These are phyloP conservation scores for Pterocles gutturalis DNA, from an alignment of 2,113 vertebrate genomes.

Conservation along the genomic window DNA sequence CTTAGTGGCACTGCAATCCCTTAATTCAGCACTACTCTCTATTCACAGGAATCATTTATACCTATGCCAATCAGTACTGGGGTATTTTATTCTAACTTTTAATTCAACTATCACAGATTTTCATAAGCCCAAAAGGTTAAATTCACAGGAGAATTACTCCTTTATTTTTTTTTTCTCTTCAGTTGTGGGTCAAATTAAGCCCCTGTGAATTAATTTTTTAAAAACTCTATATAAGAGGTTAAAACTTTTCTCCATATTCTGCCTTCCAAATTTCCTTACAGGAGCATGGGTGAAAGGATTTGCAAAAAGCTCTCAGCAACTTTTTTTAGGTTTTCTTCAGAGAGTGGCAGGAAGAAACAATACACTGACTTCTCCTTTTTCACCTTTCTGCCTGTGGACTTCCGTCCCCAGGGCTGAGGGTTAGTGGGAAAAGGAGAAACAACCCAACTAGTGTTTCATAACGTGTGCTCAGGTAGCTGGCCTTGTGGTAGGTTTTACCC, in stretches of 20 bases:
- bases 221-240: not conserved
- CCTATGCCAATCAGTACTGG: not conserved
- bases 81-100: not conserved
- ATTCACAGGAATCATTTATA: not conserved
- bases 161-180: not conserved
- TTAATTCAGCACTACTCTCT: not conserved
- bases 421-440: not conserved
- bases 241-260: not conserved
- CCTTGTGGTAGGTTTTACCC: not conserved
- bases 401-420: not conserved
- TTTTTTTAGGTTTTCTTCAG: not conserved
- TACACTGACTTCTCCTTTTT: not conserved
- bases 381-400: not conserved
- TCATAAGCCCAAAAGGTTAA: not conserved
- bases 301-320: not conserved
- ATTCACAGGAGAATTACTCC: not conserved
- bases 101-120: not conserved
- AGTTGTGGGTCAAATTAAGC: accelerated
- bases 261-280: not conserved
- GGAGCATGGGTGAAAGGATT: not conserved
- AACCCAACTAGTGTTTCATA: not conserved
- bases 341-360: not conserved
- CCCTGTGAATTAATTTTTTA: not conserved
- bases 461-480: not conserved
- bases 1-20: not conserved